These are phyloP conservation scores for Habroteleia sp. DNA, from an alignment of 2,888 invertebrate genomes.

Conservation along the genomic window DNA sequence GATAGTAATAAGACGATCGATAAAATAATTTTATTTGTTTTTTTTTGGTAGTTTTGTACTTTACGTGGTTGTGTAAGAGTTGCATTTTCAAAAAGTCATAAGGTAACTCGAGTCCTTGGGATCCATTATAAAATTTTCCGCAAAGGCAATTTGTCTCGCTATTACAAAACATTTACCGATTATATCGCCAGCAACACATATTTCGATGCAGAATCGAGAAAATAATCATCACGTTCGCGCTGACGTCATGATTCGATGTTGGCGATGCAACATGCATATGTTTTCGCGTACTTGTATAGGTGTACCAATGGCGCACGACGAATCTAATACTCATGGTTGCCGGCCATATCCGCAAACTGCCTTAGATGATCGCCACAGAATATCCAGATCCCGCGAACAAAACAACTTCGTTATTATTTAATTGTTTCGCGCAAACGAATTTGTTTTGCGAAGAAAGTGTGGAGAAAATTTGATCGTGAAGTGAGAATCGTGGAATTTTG, in stretches of 20 bases:
- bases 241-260: slow-evolving; percentile 51
- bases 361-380: slow-evolving; percentile 28
- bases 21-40: no score
- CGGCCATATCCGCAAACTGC: slow-evolving; percentile 38
- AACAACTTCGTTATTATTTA: slow-evolving; percentile 50
- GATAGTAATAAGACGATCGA: no score
- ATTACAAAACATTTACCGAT: slow-evolving; percentile 46
- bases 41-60: no score
- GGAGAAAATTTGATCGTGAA: no score
- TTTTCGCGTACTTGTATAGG: slow-evolving; percentile 35
- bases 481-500: no score
- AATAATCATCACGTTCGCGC: slow-evolving; percentile 54
- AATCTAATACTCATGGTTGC: slow-evolving; percentile 28
- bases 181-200: slow-evolving; percentile 33
- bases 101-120: no score
- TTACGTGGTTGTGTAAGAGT: no score
- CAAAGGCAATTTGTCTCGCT: slow-evolving; percentile 17
- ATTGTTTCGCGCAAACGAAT: slow-evolving; percentile 24
- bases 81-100: no score
- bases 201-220: slow-evolving; percentile 50
- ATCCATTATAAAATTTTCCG: slow-evolving; percentile 26
- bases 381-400: slow-evolving; percentile 18
- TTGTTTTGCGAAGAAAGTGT: no score
- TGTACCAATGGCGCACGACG: slow-evolving; percentile 35
- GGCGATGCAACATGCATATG: slow-evolving; percentile 49